phyloP scores from a whole-genome alignment of 1,140 invertebrate genomes.

The Uloborus diversus region DNA sequence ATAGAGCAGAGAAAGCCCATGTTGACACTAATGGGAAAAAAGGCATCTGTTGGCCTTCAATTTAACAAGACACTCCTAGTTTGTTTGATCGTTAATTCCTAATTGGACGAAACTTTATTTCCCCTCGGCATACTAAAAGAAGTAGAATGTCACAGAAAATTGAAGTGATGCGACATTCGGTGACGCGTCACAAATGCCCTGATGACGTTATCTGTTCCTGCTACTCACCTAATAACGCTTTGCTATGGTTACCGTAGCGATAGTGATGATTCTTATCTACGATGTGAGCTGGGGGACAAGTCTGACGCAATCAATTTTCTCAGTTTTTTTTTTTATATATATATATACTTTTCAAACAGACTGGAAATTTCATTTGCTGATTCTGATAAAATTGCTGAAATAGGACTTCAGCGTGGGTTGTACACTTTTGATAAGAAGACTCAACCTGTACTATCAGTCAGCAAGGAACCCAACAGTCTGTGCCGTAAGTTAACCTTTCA shows the following conservation, averaged over 20 bases:
- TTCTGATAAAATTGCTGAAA: not conserved
- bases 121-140: not conserved
- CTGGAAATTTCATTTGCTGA: not conserved
- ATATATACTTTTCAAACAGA: not conserved
- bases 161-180: conserved; percentile 17
- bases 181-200: conserved; percentile 20
- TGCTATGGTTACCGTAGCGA: conserved; percentile 47
- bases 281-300: not conserved
- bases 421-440: conserved; percentile 2
- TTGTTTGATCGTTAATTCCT: not conserved
- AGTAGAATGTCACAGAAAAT: conserved; percentile 22
- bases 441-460: conserved; percentile 14
- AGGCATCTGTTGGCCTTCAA: too few species aligned
- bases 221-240: conserved; percentile 43
- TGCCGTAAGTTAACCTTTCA: too few species aligned
- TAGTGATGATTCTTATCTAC: conserved; percentile 23
- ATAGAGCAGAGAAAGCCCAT: too few species aligned
- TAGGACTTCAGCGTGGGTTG: conserved; percentile 1
- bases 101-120: conserved; percentile 14
- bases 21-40: too few species aligned
- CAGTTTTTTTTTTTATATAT: conserved; percentile 1
- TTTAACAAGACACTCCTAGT: too few species aligned
- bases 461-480: conserved; percentile 31
- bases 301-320: conserved; percentile 13
- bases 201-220: conserved; percentile 30